A percentile compares a stretch with the other conserved stretches of the same genome.
phyloP scores from a whole-genome alignment of 1,140 invertebrate genomes.

The Nautilus pompilius region DNA sequence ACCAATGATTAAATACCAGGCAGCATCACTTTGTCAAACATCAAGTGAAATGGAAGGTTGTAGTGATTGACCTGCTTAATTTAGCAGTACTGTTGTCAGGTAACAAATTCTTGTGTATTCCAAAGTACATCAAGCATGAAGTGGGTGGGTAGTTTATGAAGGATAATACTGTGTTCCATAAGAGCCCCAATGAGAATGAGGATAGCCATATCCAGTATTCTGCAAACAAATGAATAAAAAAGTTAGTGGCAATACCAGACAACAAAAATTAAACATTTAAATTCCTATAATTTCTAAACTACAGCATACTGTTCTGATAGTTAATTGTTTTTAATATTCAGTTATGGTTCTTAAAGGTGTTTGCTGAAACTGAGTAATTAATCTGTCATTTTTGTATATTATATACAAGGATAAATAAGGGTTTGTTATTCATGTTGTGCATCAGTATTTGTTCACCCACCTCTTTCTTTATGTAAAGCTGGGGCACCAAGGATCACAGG shows the following conservation, averaged over 20 bases:
- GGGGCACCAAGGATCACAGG: too few species aligned
- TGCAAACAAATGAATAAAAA: background rate
- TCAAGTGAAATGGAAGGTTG: too few species aligned
- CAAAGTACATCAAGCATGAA: too few species aligned
- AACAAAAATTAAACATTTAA: background rate
- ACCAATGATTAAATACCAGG: too few species aligned
- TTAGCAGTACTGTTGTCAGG: too few species aligned
- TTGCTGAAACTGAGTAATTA: background rate
- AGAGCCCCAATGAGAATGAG: slow-evolving; percentile 1
- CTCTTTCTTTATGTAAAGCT: too few species aligned
- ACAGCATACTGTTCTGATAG: background rate
- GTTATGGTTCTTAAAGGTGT: background rate
- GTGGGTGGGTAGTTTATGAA: background rate
- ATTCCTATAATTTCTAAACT: background rate
- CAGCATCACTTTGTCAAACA: too few species aligned
- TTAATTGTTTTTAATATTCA: background rate
- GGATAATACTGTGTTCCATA: slow-evolving; percentile 1
- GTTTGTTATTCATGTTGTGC: too few species aligned
- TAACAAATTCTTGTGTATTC: too few species aligned
- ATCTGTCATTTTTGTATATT: background rate
- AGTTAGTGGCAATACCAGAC: background rate
- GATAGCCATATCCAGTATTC: background rate
- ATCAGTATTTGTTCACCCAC: too few species aligned
- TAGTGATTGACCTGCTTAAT: too few species aligned
- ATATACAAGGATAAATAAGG: too few species aligned